Percentiles rank a stretch among this genome's conserved stretches.
These are phyloP conservation scores for Batillaria attramentaria DNA, from an alignment of 1,140 invertebrate genomes.

Conservation along the genomic window DNA sequence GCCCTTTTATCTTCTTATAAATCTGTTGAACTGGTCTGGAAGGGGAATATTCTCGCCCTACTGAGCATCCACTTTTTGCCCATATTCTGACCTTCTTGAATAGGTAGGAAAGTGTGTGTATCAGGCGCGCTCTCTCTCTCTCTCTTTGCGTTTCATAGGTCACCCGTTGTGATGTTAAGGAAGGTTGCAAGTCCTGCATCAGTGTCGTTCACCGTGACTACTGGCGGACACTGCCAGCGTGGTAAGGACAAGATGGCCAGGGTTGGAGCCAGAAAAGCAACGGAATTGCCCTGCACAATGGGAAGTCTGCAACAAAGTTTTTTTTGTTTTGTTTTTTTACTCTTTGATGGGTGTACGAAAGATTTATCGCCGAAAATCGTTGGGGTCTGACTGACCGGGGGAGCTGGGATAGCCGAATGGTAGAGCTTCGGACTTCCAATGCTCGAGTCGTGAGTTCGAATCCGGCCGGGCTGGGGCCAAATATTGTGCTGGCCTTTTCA, in stretches of 20 bases:
- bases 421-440: not conserved
- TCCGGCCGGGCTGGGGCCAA: too few species aligned
- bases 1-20: not conserved
- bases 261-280: conserved; percentile 87
- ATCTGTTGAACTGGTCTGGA: not conserved
- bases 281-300: conserved; percentile 84
- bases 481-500: too few species aligned
- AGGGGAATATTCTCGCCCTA: too few species aligned
- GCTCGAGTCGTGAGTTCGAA: too few species aligned
- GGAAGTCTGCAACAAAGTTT: conserved; percentile 73
- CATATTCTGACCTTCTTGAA: too few species aligned
- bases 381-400: not conserved
- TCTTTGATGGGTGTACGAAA: not conserved
- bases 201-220: too few species aligned
- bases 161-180: too few species aligned
- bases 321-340: not conserved
- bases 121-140: too few species aligned
- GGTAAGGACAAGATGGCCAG: conserved; percentile 84
- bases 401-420: not conserved
- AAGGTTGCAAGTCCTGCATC: too few species aligned
- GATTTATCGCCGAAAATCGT: not conserved
- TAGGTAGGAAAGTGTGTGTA: too few species aligned
- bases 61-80: too few species aligned
- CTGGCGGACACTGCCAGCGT: conserved; percentile 82
- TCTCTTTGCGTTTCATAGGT: too few species aligned